A percentile compares a stretch with the other conserved stretches of the same genome.
Conservation (phyloP, 2,888 invertebrate genomes). For the Amphipoea lucens region DNA sequence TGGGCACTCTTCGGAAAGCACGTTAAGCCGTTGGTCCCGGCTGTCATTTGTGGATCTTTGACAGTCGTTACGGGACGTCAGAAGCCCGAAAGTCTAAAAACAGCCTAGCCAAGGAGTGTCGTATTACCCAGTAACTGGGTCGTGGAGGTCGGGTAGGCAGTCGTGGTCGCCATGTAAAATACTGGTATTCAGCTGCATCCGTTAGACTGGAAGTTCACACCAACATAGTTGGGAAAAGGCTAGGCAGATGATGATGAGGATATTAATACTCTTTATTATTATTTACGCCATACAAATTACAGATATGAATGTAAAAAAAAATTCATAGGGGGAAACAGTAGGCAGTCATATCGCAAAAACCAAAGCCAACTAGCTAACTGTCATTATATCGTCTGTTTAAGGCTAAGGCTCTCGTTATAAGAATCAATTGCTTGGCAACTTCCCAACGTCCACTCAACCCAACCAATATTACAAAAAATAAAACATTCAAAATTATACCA, state of each 20-base stretch:
- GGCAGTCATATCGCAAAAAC: not conserved
- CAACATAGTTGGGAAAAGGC: not conserved
- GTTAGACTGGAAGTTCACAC: not conserved
- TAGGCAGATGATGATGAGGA: not conserved
- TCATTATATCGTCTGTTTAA: not conserved
- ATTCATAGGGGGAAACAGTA: not conserved
- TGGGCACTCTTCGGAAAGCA: too few relatives aligned
- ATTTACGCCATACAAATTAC: too few relatives aligned
- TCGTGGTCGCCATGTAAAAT: not conserved
- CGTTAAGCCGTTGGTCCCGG: too few relatives aligned
- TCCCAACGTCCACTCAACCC: too few relatives aligned
- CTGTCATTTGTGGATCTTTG: too few relatives aligned
- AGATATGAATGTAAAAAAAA: too few relatives aligned
- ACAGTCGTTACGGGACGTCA: not conserved
- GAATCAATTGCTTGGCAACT: too few relatives aligned
- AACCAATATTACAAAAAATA: not conserved
- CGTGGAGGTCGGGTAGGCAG: too few relatives aligned
- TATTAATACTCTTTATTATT: too few relatives aligned
- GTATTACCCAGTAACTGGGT: not conserved
- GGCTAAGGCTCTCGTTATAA: too few relatives aligned
- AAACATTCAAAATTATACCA: conserved; percentile 2
- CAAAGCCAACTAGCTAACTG: not conserved
- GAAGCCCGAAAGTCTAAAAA: not conserved
- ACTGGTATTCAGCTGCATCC: not conserved
- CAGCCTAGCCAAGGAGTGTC: too few relatives aligned